Evolutionary conservation across 2,797 vertebrate genomes (phyloP), one percentile per base, ranked within the genome.

Genomic region (Labeo calbasu): DNA sequence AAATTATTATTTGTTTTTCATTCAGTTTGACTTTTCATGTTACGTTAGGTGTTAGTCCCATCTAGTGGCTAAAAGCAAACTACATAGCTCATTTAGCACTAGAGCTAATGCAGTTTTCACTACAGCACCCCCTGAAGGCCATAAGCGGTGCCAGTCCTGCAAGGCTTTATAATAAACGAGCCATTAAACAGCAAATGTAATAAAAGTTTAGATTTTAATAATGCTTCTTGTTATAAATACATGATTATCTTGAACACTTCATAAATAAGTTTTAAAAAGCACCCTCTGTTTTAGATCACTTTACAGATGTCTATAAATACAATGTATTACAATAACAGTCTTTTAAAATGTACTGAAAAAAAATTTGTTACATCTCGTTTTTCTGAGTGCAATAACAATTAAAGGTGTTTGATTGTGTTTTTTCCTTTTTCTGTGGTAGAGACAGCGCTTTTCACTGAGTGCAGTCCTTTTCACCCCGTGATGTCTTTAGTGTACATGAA

Each of bases 181-280:
- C 68, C 83, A 69, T 28, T 53, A 77, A 36, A 85, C 78, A 65
- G 4, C 65, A 25, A 72, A 46, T 81, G 72, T 86, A 86, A 87
- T 86, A 89, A 90, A 90, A 91, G 85, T 86, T 73, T 77, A 84
- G 75, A 83, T 87, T 90, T 89, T 88, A 88, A 84, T 89, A 86
- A 85, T 71, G 84, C 86, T 83, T 88, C 36, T 86, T 79, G 84
- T 89, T 88, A 89, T 90, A 91, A 91, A 91, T 90, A 91, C 87
- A 89, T 82, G 78, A 81, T 91, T 84, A 89, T 89, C 86, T 85
- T 81, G 59, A 90, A 88, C 87, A 88, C 48, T 21, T 90, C 77
- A 89, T 90, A 90, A 90, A 90, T 88, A 90, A 32, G 75, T 87
- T 73, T 84, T 82, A 80, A 78, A 85, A 89, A 91, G 88, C 82